A percentile compares a stretch with the other conserved stretches of the same genome.
Evolutionary conservation across 2,888 invertebrate species (phyloP).

Genomic region (Drosophila nr. fundita): DNA sequence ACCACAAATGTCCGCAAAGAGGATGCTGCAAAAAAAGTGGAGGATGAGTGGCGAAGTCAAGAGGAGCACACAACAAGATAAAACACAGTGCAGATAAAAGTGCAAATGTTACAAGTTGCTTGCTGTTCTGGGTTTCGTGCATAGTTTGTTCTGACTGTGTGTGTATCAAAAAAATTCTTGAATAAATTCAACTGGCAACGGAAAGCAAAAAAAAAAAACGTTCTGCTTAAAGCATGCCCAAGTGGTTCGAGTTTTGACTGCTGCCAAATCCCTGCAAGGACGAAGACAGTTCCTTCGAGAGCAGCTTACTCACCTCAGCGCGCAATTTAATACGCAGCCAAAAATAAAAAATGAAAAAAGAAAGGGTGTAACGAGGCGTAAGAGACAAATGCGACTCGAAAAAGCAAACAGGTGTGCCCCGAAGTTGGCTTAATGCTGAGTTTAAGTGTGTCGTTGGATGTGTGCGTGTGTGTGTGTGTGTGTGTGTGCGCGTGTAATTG

Average conservation of each 20-base stretch:
- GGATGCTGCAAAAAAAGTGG: slow-evolving; percentile 88
- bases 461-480: slow-evolving; percentile 9
- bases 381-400: slow-evolving; percentile 13
- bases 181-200: slow-evolving; percentile 43
- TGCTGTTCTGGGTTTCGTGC: background rate
- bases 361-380: slow-evolving; percentile 2
- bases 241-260: slow-evolving; percentile 4
- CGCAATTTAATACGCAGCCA: slow-evolving; percentile 67
- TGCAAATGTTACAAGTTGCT: slow-evolving; percentile 22
- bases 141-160: background rate
- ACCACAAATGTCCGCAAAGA: slow-evolving; percentile 97
- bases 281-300: slow-evolving; percentile 31
- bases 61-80: background rate
- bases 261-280: slow-evolving; percentile 21
- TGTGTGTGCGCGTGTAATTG: slow-evolving; percentile 20
- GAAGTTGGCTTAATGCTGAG: slow-evolving; percentile 65
- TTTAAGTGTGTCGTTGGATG: slow-evolving; percentile 34
- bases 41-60: background rate
- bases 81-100: slow-evolving; percentile 23
- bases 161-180: slow-evolving; percentile 36
- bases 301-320: slow-evolving; percentile 71
- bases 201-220: slow-evolving; percentile 7
- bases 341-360: background rate
- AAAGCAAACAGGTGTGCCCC: slow-evolving; percentile 66
- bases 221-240: slow-evolving; percentile 25